phyloP scores from a whole-genome alignment of 2,113 vertebrate species.

The Pseudolaguvia tuberculata region DNA sequence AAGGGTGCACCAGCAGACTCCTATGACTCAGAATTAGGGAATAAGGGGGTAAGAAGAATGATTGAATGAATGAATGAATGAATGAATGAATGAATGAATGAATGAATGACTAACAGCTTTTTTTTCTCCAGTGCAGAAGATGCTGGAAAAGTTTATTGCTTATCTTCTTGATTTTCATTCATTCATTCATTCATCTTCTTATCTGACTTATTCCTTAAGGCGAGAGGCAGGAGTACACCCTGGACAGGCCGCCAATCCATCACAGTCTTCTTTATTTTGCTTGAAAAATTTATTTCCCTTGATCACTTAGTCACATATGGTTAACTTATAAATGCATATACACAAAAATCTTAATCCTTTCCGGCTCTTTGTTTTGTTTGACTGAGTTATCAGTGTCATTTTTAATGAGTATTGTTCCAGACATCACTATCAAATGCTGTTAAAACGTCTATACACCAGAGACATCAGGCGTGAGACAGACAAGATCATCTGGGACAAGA shows the following conservation, averaged over 20 bases:
- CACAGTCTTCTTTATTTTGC: too few species aligned
- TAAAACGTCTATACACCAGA: neutral
- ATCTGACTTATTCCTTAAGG: too few species aligned
- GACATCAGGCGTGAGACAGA: neutral
- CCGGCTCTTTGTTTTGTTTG: neutral
- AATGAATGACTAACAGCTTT: conserved; percentile 15
- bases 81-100: too few species aligned
- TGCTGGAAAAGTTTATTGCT: conserved; percentile 46
- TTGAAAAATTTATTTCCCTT: neutral
- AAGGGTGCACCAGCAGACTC: too few species aligned
- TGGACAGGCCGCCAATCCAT: too few species aligned
- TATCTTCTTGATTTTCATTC: conserved; percentile 50
- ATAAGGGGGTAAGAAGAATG: too few species aligned
- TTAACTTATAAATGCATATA: neutral
- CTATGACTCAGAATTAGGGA: too few species aligned
- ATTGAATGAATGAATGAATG: too few species aligned
- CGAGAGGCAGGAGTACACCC: too few species aligned
- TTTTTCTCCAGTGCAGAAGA: conserved; percentile 44
- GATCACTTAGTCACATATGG: neutral
- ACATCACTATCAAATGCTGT: neutral
- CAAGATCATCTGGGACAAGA: neutral
- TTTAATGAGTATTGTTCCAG: neutral
- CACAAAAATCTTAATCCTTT: neutral
- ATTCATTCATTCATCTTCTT: too few species aligned
- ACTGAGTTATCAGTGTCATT: neutral